Base-by-base conservation (phyloP, 2,113 vertebrate genomes). In the Labeo catla region DNA sequence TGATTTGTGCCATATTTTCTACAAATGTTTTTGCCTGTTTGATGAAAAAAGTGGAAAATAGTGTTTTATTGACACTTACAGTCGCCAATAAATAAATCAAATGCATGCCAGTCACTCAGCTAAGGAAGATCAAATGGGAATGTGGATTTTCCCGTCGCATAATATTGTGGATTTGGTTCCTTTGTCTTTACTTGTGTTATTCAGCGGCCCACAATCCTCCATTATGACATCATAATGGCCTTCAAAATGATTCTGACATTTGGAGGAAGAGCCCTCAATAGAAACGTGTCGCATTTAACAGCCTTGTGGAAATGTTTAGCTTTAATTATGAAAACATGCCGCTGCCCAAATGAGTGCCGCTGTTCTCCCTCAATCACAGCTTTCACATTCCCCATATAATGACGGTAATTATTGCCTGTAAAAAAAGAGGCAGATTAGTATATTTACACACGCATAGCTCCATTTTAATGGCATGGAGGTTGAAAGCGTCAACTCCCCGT, bases 301-400 rank as follows among this genome's bases (percentile, higher is more conserved):
- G 59, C 84, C 50, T 54, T 89, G 80, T 76, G 61, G 68, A 84
- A 84, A 86, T 84, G 76, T 89, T 84, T 88, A 77, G 81, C 86
- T 85, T 88, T 87, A 88, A 88, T 88, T 87, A 87, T 80, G 52
- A 83, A 85, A 90, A 88, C 85, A 88, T 16, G 82, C 73, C 86
- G 43, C 63, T 77, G 52, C 39, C 15, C 76, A 86, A 90, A 88
- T 43, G 84, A 89, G 83, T 43, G 8, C 84, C 12, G 73, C 82
- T 63, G 74, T 80, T 86, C 85, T 65, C 87, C 73, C 85, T 90
- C 89, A 88, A 90, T 90, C 87, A 86, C 63, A 54, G 47, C 84
- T 54, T 83, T 76, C 83, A 82, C 89, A 81, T 90, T 89, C 78
- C 85, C 76, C 57, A 84, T 85, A 87, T 88, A 89, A 89, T 89